Base-by-base conservation (phyloP, 2,888 invertebrate species). In the Electrophaes corylata region DNA sequence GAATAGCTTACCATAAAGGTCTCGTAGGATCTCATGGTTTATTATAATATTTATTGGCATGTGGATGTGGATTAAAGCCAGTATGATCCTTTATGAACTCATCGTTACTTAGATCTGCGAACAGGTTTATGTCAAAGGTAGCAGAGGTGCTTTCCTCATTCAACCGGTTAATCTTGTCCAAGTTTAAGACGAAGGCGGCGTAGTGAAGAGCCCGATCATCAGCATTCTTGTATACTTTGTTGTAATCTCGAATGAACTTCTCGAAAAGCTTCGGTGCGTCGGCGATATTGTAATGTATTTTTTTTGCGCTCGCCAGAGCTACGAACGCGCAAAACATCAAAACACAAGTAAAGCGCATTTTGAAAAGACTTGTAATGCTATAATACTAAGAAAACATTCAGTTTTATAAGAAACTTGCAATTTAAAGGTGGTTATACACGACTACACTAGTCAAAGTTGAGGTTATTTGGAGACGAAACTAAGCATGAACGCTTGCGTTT, bases 211-310 rank as follows among this genome's bases (percentile, higher is more conserved):
- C 49, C 43, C 58, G 66, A 20, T 78, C 78, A 0, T 53, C 67
- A 0, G 71, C 66, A 54, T 72, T 62, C 44, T 70, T 69, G 55
- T 78, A 79, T 2, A 55, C 43, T 57, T 64, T 73, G 8, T 71
- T 54, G 48, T 63, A 64, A 14, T 76, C 69, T 16, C 58, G 63
- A 0, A 70, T 63, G 50, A 73, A 79, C n/a, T 74, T 61, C 16
- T 72, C 69, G 39, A 78, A 80, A 1, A 78, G 29, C 18, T 52
- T 14, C 3, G 64, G 64, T 0, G 73, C 74, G 2, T 76, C 63
- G 0, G 39, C 45, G 4, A 74, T 3, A 16, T 77, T 29, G 12
- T 46, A 46, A 20, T 23, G 18, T 1, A 10, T 0, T 0, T 43
- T 18, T 1, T 26, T 26, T 5, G 44, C 14, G 11, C 8, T 29